Percentiles rank a stretch among this genome's conserved stretches.
These are phyloP conservation scores for Lates calcarifer DNA, from an alignment of 2,113 vertebrate species.

Conservation along the genomic window DNA sequence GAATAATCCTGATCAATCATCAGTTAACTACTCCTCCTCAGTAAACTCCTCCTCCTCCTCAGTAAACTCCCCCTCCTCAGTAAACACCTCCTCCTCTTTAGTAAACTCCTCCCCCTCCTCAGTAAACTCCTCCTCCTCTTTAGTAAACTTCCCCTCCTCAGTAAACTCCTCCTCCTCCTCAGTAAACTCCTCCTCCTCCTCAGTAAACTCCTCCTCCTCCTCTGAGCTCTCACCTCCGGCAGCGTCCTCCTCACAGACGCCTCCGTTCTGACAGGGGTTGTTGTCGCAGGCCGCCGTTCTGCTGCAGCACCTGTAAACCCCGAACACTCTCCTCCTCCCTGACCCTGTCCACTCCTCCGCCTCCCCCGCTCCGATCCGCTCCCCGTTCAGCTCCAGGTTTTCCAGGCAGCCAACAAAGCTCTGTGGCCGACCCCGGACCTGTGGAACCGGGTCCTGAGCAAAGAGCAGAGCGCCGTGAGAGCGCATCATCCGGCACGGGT, in stretches of 20 bases:
- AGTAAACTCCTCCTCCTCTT: too few relatives aligned
- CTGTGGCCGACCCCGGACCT: conserved; percentile 44
- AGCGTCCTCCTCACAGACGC: conserved; percentile 83
- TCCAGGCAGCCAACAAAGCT: conserved; percentile 91
- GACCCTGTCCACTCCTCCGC: conserved; percentile 54
- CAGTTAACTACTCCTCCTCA: too few relatives aligned
- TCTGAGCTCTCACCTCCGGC: conserved; percentile 84
- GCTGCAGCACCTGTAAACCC: conserved; percentile 88
- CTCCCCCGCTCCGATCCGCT: conserved; percentile 78
- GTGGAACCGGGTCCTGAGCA: conserved; percentile 65
- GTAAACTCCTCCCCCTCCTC: too few relatives aligned
- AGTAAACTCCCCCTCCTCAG: too few relatives aligned
- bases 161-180: too few relatives aligned
- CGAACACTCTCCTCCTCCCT: conserved; percentile 83
- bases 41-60: too few relatives aligned
- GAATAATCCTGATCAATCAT: too few relatives aligned
- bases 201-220: too few relatives aligned
- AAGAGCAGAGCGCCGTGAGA: conserved; percentile 84
- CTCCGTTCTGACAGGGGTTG: conserved; percentile 88
- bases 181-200: too few relatives aligned
- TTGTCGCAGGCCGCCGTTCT: conserved; percentile 77
- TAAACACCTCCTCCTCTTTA: too few relatives aligned
- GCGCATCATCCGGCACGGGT: conserved; percentile 80
- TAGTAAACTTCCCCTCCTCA: too few relatives aligned
- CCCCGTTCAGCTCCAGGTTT: conserved; percentile 84